Evolutionary conservation across 1,140 invertebrate species (phyloP).

Genomic region (Tetraneura akinire): DNA sequence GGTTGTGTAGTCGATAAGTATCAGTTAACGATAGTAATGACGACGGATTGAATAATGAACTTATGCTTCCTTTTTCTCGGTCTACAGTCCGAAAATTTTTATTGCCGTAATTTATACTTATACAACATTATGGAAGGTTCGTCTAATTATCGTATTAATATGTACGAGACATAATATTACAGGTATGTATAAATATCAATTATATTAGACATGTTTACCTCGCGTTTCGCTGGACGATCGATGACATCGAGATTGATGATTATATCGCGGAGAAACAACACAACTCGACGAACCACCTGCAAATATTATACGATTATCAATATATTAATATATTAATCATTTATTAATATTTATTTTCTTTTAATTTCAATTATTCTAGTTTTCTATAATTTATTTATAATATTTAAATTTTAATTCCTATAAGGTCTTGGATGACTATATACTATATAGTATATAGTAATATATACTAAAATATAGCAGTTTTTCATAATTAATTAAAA

Average conservation of each 20-base stretch:
- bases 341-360: too few species aligned
- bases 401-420: too few species aligned
- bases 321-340: background rate
- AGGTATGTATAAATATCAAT: too few species aligned
- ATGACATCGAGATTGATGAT: conserved; percentile 33
- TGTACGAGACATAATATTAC: background rate
- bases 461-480: background rate
- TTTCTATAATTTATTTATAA: too few species aligned
- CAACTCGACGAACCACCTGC: conserved; percentile 40
- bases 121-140: background rate
- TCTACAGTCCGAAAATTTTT: background rate
- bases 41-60: conserved; percentile 1
- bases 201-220: conserved; percentile 30
- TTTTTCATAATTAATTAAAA: background rate
- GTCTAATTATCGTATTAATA: background rate
- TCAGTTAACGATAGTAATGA: conserved; percentile 1
- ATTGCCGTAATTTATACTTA: conserved; percentile 11
- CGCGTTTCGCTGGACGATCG: conserved; percentile 38
- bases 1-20: background rate
- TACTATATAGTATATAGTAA: too few species aligned
- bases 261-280: conserved; percentile 41
- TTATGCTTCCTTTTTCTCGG: conserved; percentile 26
- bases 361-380: too few species aligned
- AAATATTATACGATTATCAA: too few species aligned
- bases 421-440: too few species aligned